A percentile compares a stretch with the other conserved stretches of the same genome.
These are phyloP conservation scores for Ascidia mentula DNA, from an alignment of 23 tunicate species.

Conservation along the genomic window DNA sequence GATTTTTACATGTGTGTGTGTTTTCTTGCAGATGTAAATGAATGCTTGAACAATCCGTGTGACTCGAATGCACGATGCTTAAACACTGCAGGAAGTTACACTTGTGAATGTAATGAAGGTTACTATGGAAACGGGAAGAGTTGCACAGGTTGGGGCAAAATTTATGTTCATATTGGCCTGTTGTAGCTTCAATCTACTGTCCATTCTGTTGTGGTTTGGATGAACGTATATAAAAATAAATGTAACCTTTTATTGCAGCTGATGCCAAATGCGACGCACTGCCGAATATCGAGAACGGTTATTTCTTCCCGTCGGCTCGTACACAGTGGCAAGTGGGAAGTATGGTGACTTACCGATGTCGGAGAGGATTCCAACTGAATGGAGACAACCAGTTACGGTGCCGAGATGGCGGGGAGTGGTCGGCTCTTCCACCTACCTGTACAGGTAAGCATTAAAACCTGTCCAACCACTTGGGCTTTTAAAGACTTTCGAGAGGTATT, in stretches of 20 bases:
- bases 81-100: constrained; percentile 28
- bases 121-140: constrained; percentile 20
- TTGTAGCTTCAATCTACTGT: too few relatives aligned
- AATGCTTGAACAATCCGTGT: constrained; percentile 15
- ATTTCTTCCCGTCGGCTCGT: background rate
- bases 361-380: background rate
- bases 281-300: background rate
- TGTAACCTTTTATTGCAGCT: background rate
- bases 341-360: constrained; percentile 14
- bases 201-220: too few relatives aligned
- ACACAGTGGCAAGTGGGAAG: constrained; percentile 9
- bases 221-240: too few relatives aligned
- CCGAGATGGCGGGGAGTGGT: constrained; percentile 35
- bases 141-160: constrained; percentile 18
- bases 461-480: background rate
- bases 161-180: too few relatives aligned
- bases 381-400: constrained; percentile 21
- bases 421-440: constrained; percentile 33
- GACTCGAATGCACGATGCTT: constrained; percentile 28
- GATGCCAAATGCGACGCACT: constrained; percentile 7
- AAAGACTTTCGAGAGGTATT: background rate
- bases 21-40: constrained; percentile 15
- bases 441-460: background rate
- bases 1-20: background rate
- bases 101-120: constrained; percentile 28